These are phyloP conservation scores for Timema podura DNA, from an alignment of 2,888 invertebrate genomes.

Conservation along the genomic window DNA sequence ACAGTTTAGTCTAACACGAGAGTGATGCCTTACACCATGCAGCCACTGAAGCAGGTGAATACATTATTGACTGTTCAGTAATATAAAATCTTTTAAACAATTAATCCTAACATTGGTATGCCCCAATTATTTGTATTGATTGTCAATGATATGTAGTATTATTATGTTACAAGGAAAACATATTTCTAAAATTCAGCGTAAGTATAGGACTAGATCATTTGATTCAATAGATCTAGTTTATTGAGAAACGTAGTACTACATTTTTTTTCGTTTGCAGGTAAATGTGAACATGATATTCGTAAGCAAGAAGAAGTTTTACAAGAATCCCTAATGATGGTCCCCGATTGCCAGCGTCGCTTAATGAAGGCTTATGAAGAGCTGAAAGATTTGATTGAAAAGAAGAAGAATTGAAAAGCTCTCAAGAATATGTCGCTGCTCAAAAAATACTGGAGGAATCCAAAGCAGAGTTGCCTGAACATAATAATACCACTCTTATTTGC, in stretches of 20 bases:
- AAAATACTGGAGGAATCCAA: conserved; percentile 65
- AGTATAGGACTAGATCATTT: too few species aligned
- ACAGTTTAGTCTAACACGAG: too few species aligned
- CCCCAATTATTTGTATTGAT: background rate
- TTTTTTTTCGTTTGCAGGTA: conserved; percentile 45
- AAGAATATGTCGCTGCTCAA: conserved; percentile 66
- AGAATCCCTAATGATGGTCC: conserved; percentile 89
- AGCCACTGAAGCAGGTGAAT: too few species aligned
- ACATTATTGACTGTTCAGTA: too few species aligned
- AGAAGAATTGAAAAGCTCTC: conserved; percentile 68
- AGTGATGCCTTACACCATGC: too few species aligned
- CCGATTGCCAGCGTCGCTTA: conserved; percentile 78
- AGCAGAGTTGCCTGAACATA: conserved; percentile 48
- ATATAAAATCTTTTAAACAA: too few species aligned
- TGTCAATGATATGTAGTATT: background rate
- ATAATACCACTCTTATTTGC: background rate
- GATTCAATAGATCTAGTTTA: too few species aligned
- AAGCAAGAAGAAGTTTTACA: conserved; percentile 87
- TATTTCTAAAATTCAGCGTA: background rate
- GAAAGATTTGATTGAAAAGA: conserved; percentile 68
- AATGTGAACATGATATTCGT: conserved; percentile 72
- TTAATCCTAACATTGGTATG: background rate
- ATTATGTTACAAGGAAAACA: background rate
- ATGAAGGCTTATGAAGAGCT: conserved; percentile 73
- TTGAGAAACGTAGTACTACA: too few species aligned